Percentiles rank a stretch among this genome's conserved stretches.
These are phyloP conservation scores for Manis crassicaudata DNA, from an alignment of 2,797 vertebrate species.

Conservation along the genomic window DNA sequence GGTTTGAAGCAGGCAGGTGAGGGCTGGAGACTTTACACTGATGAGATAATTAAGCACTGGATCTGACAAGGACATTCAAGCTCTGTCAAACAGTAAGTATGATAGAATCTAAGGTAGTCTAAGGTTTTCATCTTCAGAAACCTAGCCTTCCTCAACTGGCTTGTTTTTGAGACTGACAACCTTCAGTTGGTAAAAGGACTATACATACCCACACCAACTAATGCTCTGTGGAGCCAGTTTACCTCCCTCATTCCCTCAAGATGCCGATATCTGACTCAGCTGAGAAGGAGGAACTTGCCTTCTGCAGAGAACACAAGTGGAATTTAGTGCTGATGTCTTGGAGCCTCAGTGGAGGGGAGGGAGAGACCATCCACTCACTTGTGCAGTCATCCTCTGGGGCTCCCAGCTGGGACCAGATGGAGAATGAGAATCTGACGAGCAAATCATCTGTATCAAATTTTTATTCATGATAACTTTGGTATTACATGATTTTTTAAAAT, in stretches of 20 bases:
- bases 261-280: neutral
- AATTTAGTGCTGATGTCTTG: neutral
- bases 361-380: neutral
- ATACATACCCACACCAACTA: neutral
- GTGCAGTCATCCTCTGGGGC: neutral
- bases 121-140: constrained; percentile 30
- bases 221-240: neutral
- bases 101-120: neutral
- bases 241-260: neutral
- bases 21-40: neutral
- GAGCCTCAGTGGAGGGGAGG: neutral
- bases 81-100: neutral
- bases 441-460: neutral
- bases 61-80: constrained; percentile 32
- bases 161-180: neutral
- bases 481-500: neutral
- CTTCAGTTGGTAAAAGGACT: neutral
- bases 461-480: neutral
- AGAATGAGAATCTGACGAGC: neutral
- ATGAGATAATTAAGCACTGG: neutral
- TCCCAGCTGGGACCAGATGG: neutral
- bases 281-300: neutral
- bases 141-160: neutral
- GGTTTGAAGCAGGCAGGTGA: constrained; percentile 11
- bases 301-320: neutral